Base-by-base conservation (phyloP, 1,140 invertebrate genomes). In the Bicyclus anynana region DNA sequence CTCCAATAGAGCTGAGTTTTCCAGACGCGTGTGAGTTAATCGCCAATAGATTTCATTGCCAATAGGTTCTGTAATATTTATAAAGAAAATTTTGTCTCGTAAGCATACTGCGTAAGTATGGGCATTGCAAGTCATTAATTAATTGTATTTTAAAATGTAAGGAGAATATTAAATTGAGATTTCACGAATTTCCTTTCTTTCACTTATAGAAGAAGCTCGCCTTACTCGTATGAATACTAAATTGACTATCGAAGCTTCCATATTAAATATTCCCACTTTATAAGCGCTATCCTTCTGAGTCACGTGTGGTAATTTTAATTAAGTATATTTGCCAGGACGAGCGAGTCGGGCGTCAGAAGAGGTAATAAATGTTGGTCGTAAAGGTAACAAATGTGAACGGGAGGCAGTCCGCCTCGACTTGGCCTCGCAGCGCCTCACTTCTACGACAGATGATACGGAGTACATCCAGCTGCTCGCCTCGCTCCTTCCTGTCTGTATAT, bases 251-350 rank as follows among this genome's bases (percentile, higher is more conserved):
- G 13, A 16, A 16, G 3, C 16, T 40, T 40, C 16, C 13, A 9
- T 16, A 40, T 2, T 16, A 9, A 13, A n/a, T 48, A 12, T 48
- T 48, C 27, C 14, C 21, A 7, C 46, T 48, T 27, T 14, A 48
- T 26, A 27, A 48, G 27, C 16, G 6, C 42, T 0, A 69, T 63
- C 52, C 67, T 62, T 72, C 33, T 26, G 67, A 68, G 69, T 49
- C 49, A 50, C 69, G 71, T 78, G 72, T 69, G 74, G 72, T 74
- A 77, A 81, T 82, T 84, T 80, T 84, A 82, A 84, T 82, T 79
- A 82, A 82, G 70, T 71, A 74, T 77, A 80, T 80, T 80, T 77
- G 70, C 65, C 62, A 70, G 63, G 68, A 74, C 66, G 74, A 72
- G 72, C 67, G 66, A 54, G 53, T 62, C 47, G 67, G 61, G 68